Evolutionary conservation across 2,888 invertebrate genomes (phyloP), one percentile per base, ranked within the genome.

Genomic region (Xestobium rufovillosum): DNA sequence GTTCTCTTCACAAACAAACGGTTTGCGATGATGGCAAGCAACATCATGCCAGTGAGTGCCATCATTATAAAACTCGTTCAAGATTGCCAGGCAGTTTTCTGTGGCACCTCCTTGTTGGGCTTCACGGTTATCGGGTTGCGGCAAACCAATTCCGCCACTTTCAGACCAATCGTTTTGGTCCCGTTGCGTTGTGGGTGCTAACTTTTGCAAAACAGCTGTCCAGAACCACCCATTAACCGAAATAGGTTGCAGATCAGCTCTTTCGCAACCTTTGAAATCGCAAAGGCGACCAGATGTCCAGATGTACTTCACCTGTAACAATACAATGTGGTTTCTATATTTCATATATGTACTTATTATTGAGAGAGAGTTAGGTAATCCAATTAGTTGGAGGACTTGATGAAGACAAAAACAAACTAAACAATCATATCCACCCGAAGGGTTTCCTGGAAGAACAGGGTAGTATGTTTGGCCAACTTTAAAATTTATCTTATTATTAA

Each of bases 21-120:
- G 81, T 65, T 90, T 90, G 61, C 80, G 78, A 62, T 90, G 90
- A 60, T 89, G 89, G 61, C 90, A 90, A 43, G 89, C 89, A 31
- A 89, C 89, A 59, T 90, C 82, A 60, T 90, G 90, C 89, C 89
- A 89, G 65, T 87, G 84, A 32, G 89, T 80, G 15, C 89, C 89
- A 56, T 90, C 89, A 52, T 87, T 83, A 72, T 90, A 90, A 71
- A 89, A 89, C 63, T 89, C 84, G 68, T 90, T 90, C 34, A 90
- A 69, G 46, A 90, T 72, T 1, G 86, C 89, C 45, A 90, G 62
- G 58, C 89, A 90, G 62, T 87, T 87, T 66, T 90, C 90, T 15
- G 82, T 75, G 2, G 87, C 86, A 31, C 89, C 89, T 14, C 80
- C 81, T 65, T 85, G 85, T 57, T 80, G 75, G 47, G 80, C 73